Evolutionary conservation across 2,888 invertebrate species (phyloP), one percentile per base, ranked within the genome.

Genomic region (Yponomeuta evonymella): DNA sequence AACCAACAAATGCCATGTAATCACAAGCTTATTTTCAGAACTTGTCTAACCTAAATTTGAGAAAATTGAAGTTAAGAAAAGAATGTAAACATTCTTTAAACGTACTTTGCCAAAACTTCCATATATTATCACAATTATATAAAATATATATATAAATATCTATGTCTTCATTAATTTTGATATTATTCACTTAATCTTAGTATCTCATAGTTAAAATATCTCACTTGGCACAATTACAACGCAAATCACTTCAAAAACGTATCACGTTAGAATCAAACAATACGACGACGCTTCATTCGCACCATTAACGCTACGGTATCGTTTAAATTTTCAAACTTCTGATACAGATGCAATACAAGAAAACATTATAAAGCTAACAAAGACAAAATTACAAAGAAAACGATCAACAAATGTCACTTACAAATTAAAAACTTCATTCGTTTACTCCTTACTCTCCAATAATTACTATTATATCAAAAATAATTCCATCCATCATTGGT

Each of bases 141-240:
- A 68, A 62, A 72, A 70, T 5, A 70, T 51, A 72, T 48, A 89
- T 88, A 89, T 89, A 89, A 89, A 89, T 84, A 89, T 85, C 86
- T 88, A 87, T 88, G 85, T 85, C 88, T 84, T 84, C 81, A 83
- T 87, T 85, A 90, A 91, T 89, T 91, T 90, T 90, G 90, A 90
- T 89, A 90, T 88, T 83, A 85, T 88, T 86, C 90, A 92, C 89
- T 91, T 91, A 90, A 90, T 86, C 90, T 92, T 91, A 90, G 88
- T 84, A 83, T 88, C 85, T 87, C 89, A 85, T 86, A 87, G 78
- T 87, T 85, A 88, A 73, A 89, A 88, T 86, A 91, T 89, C 89
- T 90, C 90, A 89, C 90, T 92, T 90, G 92, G 91, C 92, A 92
- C 92, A 90, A 88, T 85, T 84, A 85, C 85, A 89, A 90, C 87